Base-by-base conservation (phyloP, 2,113 vertebrate genomes). In the Dasyornis broadbenti region DNA sequence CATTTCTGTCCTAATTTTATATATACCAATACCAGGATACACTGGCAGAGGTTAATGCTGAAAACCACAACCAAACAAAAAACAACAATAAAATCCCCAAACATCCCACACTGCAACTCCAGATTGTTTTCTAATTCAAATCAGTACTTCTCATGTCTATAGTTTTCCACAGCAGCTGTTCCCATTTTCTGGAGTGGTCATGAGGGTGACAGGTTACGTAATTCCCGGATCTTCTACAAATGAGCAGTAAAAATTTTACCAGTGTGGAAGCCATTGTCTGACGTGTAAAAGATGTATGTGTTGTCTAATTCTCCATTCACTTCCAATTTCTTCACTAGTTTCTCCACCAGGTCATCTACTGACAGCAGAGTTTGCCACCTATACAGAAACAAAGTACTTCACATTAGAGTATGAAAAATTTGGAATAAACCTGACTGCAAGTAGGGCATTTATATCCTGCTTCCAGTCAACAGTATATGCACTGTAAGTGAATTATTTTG, bases 291-390 rank as follows among this genome's bases (percentile, higher is more conserved):
- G 96, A 99, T 97, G 87, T 99, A 99, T 0, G 99, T 99, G 96
- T 99, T 98, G 87, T 98, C 97, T 45, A 99, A 96, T 86, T 99
- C 99, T 53, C 98, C 98, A 13, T 98, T 97, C 82, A 93, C 90
- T 82, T 99, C 98, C 91, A 99, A 70, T 63, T 98, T 98, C 96
- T 98, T 99, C 83, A 99, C 97, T 35, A 99, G 89, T 87, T 99
- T 99, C 97, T 99, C 99, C 95, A 99, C 88, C 77, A 99, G 97
- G 94, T 99, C 99, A 88, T 99, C 99, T 54, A 99, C 99, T 11
- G 99, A 99, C 59, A 99, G 98, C 33, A 99, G 97, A 64, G 99
- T 99, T n/a, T 98, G 98, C 99, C 99, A 99, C 95, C 99, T 99
- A 44, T 30, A 83, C 49, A 20, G 39, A 60, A 96, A 83, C 18